These are phyloP conservation scores for Crambe crambe DNA, from an alignment of 37 sponge, comb jelly and placozoan species.

Conservation along the genomic window DNA sequence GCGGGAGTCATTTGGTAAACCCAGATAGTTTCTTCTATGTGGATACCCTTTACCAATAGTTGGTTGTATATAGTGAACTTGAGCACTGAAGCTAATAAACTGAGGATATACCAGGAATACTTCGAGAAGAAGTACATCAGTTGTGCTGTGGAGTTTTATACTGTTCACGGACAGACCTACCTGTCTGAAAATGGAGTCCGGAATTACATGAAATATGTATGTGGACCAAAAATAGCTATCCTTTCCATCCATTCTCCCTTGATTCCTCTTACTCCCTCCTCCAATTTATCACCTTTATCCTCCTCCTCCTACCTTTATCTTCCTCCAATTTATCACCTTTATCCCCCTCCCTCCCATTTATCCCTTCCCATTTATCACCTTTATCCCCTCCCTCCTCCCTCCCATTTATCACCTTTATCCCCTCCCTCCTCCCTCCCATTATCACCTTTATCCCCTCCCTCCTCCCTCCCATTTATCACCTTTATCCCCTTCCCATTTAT, in stretches of 20 bases:
- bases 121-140: slow-evolving; percentile 82
- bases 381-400: neutral
- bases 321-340: neutral
- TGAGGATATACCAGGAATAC: slow-evolving; percentile 85
- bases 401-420: no score
- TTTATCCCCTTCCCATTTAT: neutral
- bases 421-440: neutral
- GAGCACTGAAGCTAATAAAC: slow-evolving; percentile 72
- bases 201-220: slow-evolving; percentile 92
- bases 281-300: neutral
- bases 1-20: slow-evolving; percentile 86
- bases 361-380: neutral
- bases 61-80: slow-evolving; percentile 59
- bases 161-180: slow-evolving; percentile 53
- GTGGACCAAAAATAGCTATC: no score
- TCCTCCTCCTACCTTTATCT: neutral
- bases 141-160: slow-evolving; percentile 70
- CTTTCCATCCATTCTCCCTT: neutral
- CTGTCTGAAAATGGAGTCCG: slow-evolving; percentile 81
- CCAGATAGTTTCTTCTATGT: neutral
- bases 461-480: neutral
- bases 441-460: neutral
- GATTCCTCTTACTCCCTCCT: neutral
- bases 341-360: neutral
- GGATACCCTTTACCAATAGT: neutral